A percentile compares a stretch with the other conserved stretches of the same genome.
Evolutionary conservation across 2,113 vertebrate species (phyloP).

Genomic region (Vicugna pacos): DNA sequence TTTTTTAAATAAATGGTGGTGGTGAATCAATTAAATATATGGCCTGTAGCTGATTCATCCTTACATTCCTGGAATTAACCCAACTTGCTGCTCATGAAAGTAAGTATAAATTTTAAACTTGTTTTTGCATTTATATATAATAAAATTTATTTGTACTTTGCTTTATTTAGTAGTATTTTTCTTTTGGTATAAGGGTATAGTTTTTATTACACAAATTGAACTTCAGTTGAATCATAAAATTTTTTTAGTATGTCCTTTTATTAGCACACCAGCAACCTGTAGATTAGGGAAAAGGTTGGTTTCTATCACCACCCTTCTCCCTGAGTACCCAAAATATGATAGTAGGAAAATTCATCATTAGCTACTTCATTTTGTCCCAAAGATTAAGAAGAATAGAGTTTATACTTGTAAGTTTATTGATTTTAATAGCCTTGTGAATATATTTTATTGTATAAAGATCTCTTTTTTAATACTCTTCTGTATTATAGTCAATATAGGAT

Average conservation of each 20-base stretch:
- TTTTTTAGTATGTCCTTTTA: neutral
- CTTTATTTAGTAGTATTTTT: slow-evolving; percentile 19
- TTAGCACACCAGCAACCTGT: neutral
- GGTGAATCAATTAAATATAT: neutral
- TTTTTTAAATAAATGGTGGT: slow-evolving; percentile 42
- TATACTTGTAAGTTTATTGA: neutral
- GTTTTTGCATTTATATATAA: neutral
- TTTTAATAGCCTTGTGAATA: neutral
- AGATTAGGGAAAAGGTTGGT: neutral
- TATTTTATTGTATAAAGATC: neutral
- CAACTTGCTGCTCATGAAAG: neutral
- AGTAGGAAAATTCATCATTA: neutral
- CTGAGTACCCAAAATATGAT: neutral
- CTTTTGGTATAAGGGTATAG: slow-evolving; percentile 11
- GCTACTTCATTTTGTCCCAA: neutral
- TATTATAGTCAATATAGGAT: slow-evolving; percentile 3
- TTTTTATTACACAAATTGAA: neutral
- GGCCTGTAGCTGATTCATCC: neutral
- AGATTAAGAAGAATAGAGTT: neutral
- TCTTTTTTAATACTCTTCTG: neutral
- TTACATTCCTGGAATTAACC: neutral
- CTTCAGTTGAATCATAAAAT: neutral
- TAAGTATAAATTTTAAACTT: slow-evolving; percentile 9
- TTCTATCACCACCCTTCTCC: neutral
- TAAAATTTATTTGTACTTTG: slow-evolving; percentile 9